Percentiles rank a stretch among this genome's conserved stretches.
These are phyloP conservation scores for Trachymyrmex cornetzi DNA, from an alignment of 1,140 invertebrate genomes.

Conservation along the genomic window DNA sequence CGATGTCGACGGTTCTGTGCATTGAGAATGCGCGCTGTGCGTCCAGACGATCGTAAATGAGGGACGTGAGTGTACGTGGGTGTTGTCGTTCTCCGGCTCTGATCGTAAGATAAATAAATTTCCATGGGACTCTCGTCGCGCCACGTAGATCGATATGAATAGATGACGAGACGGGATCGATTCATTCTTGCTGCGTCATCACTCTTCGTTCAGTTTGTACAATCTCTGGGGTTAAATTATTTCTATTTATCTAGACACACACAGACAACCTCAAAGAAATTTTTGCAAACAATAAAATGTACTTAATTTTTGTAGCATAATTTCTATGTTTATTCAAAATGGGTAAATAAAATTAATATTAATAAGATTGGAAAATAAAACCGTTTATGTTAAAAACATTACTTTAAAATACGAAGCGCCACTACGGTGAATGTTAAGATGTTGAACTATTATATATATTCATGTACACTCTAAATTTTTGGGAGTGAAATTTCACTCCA, in stretches of 20 bases:
- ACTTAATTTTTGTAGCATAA: neutral
- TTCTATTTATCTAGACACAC: slow-evolving; percentile 24
- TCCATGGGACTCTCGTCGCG: slow-evolving; percentile 45
- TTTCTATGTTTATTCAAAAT: slow-evolving; percentile 1
- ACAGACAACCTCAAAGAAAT: slow-evolving; percentile 27
- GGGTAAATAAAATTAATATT: neutral
- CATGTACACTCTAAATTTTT: too few relatives aligned
- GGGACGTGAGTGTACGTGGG: slow-evolving; percentile 48
- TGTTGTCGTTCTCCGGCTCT: slow-evolving; percentile 35
- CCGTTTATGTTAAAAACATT: too few relatives aligned
- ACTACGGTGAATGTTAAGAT: too few relatives aligned
- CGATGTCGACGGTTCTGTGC: slow-evolving; percentile 1
- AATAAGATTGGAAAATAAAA: too few relatives aligned
- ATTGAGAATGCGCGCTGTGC: slow-evolving; percentile 8
- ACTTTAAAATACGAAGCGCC: too few relatives aligned
- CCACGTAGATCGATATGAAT: slow-evolving; percentile 52
- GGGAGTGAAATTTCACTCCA: too few relatives aligned
- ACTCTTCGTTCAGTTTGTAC: slow-evolving; percentile 24
- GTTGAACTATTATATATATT: too few relatives aligned
- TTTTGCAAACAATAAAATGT: slow-evolving; percentile 10
- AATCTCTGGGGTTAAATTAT: slow-evolving; percentile 37
- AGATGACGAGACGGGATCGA: slow-evolving; percentile 52
- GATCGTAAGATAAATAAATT: slow-evolving; percentile 63
- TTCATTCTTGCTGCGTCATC: slow-evolving; percentile 44
- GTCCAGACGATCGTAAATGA: slow-evolving; percentile 36